Conservation (phyloP, 2,797 vertebrate species). For the Sorex maritimensis region DNA sequence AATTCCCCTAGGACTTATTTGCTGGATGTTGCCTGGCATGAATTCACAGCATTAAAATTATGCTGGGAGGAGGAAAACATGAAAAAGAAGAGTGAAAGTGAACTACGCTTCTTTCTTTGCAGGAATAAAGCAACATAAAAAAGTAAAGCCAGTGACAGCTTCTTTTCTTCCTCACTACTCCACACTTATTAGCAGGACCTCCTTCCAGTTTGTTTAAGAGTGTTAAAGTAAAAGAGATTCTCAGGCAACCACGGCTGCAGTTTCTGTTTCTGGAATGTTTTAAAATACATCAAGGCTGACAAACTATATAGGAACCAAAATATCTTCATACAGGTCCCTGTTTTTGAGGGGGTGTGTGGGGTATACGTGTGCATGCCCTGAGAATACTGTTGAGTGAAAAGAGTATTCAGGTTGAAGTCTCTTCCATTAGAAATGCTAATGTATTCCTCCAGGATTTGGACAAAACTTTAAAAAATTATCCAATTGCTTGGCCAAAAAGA, state of each 20-base stretch:
- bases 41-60: constrained; percentile 77
- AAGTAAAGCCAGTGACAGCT: constrained; percentile 51
- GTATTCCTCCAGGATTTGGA: neutral
- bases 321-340: constrained; percentile 38
- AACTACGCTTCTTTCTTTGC: constrained; percentile 50
- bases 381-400: neutral
- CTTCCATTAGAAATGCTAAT: constrained; percentile 42
- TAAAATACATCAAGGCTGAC: constrained; percentile 14
- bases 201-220: constrained; percentile 42
- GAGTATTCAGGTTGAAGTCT: neutral
- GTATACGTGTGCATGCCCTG: neutral
- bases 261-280: neutral
- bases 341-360: no score
- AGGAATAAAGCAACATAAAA: constrained; percentile 77
- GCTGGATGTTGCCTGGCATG: constrained; percentile 44
- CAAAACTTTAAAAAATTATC: constrained; percentile 31
- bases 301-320: constrained; percentile 8
- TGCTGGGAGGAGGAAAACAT: constrained; percentile 55
- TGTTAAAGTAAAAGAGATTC: neutral
- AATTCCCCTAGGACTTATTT: constrained; percentile 60
- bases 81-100: constrained; percentile 24
- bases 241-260: neutral
- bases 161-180: constrained; percentile 56
- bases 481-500: constrained; percentile 41
- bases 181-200: constrained; percentile 65